Conservation (phyloP, 2,797 vertebrate species). For the Netta rufina region DNA sequence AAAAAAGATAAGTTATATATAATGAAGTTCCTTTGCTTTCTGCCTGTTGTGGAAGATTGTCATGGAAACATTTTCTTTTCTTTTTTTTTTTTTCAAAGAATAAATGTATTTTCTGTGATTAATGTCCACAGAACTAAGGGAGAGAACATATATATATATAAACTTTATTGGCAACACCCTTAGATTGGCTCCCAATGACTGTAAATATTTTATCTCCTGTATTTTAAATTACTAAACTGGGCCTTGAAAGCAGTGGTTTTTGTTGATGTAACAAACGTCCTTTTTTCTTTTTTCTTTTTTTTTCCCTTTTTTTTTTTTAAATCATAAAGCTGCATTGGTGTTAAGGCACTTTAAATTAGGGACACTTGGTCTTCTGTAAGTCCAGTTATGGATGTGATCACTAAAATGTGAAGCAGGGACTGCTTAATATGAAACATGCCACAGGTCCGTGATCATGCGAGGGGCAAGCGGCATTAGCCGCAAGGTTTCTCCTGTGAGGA, state of each 20-base stretch:
- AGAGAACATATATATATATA: background rate
- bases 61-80: constrained; percentile 63
- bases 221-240: constrained; percentile 35
- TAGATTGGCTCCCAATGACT: background rate
- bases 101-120: constrained; percentile 54
- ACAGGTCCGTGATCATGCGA: background rate
- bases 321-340: background rate
- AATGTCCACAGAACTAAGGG: background rate
- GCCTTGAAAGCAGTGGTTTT: constrained; percentile 14
- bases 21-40: constrained; percentile 60
- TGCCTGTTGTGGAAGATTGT: constrained; percentile 67
- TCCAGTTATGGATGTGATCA: background rate
- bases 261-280: background rate
- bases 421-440: background rate
- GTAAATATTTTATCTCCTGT: constrained; percentile 35
- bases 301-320: background rate
- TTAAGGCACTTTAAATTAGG: background rate
- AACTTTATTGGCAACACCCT: constrained; percentile 14
- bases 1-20: constrained; percentile 65
- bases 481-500: background rate
- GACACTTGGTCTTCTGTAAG: background rate
- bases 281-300: background rate
- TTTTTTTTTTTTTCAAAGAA: constrained; percentile 42
- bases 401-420: background rate
- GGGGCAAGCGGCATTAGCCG: background rate